Conservation (phyloP, 2,888 invertebrate species). For the Eupelmus urozonus region DNA sequence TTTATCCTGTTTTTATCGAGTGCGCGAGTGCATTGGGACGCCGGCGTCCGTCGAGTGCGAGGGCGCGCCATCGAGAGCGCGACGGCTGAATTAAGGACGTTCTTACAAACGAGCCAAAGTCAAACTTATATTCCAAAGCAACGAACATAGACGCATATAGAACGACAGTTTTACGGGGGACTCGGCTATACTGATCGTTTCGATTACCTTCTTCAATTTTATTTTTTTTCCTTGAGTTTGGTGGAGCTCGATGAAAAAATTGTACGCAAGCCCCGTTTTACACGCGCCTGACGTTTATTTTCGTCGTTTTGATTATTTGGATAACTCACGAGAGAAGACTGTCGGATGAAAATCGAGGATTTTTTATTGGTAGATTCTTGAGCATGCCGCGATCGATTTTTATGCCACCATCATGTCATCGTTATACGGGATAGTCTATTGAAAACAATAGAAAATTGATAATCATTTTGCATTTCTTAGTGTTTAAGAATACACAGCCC, state of each 20-base stretch:
- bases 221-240: no score
- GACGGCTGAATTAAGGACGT: neutral
- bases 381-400: neutral
- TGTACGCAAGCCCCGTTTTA: no score
- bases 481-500: neutral
- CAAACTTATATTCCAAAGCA: constrained; percentile 58
- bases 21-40: constrained; percentile 35
- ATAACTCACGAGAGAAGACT: neutral
- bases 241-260: no score
- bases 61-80: neutral
- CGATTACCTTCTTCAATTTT: no score
- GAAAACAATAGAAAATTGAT: constrained; percentile 7
- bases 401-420: neutral
- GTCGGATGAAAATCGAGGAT: neutral
- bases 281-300: neutral
- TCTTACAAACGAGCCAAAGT: constrained; percentile 64
- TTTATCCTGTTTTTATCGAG: neutral
- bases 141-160: constrained; percentile 55
- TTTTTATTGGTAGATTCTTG: neutral
- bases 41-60: constrained; percentile 55
- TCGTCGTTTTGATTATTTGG: neutral
- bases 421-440: neutral
- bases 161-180: constrained; percentile 19
- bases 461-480: constrained; percentile 20
- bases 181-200: no score